Evolutionary conservation across 2,113 vertebrate genomes (phyloP).

Genomic region (Sylvia atricapilla): DNA sequence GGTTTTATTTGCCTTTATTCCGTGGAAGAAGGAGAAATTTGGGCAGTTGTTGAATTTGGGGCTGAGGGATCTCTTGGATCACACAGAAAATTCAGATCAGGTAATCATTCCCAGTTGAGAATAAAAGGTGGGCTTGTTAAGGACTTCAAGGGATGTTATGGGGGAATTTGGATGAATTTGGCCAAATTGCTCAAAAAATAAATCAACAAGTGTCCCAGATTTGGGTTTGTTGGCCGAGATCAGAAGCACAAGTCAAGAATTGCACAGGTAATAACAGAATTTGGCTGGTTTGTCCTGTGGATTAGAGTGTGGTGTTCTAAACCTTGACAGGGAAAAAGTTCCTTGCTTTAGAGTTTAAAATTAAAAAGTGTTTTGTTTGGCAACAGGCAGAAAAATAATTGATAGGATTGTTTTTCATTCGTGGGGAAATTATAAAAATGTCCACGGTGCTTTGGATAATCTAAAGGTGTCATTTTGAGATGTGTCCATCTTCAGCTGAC

Average conservation of each 20-base stretch:
- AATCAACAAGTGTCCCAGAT: too few species aligned
- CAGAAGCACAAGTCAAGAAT: not conserved
- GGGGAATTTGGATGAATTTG: not conserved
- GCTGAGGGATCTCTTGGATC: not conserved
- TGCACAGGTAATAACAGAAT: not conserved
- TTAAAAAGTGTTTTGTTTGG: not conserved
- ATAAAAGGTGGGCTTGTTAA: not conserved
- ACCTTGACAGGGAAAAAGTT: not conserved
- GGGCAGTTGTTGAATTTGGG: not conserved
- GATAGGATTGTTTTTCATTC: fast-evolving
- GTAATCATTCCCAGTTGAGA: not conserved
- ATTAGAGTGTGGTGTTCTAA: not conserved
- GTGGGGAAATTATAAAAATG: fast-evolving
- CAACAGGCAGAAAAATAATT: not conserved
- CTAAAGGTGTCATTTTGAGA: not conserved
- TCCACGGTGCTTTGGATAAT: not conserved
- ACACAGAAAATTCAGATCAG: not conserved
- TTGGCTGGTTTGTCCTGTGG: not conserved
- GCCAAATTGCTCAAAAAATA: not conserved
- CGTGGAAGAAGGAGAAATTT: not conserved
- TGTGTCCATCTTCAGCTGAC: fast-evolving
- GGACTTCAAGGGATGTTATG: fast-evolving
- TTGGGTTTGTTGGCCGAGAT: not conserved
- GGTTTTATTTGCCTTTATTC: not conserved
- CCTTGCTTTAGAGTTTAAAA: not conserved